Percentiles rank a stretch among this genome's conserved stretches.
phyloP scores from a whole-genome alignment of 1,140 invertebrate species.

The Goniozus legneri region DNA sequence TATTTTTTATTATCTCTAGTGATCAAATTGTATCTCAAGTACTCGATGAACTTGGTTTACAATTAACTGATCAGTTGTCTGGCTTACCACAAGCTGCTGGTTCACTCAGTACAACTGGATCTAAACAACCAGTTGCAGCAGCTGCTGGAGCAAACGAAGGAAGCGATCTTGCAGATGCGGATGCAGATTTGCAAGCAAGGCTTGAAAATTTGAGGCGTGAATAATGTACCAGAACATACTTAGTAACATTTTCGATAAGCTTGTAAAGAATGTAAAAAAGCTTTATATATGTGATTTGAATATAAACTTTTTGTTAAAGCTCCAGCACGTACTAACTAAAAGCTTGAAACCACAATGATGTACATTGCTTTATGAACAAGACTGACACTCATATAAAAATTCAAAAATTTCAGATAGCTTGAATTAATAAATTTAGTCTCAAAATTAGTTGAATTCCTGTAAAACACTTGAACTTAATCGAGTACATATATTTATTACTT shows the following conservation, averaged over 20 bases:
- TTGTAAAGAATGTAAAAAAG: constrained; percentile 14
- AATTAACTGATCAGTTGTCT: constrained; percentile 85
- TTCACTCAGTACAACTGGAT: constrained; percentile 42
- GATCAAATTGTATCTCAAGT: constrained; percentile 91
- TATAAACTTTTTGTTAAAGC: not conserved
- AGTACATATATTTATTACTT: too few relatives aligned
- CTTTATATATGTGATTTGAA: not conserved
- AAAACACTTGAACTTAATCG: too few relatives aligned
- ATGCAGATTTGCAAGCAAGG: constrained; percentile 91
- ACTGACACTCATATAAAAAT: too few relatives aligned
- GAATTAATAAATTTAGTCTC: too few relatives aligned
- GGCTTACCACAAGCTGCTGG: constrained; percentile 71
- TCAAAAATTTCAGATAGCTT: too few relatives aligned
- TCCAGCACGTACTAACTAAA: not conserved
- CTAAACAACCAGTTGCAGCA: constrained; percentile 58
- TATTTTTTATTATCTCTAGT: constrained; percentile 46
- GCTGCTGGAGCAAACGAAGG: constrained; percentile 55
- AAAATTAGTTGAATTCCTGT: too few relatives aligned
- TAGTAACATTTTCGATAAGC: constrained; percentile 1
- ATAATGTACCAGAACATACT: constrained; percentile 61
- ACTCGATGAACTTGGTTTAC: constrained; percentile 93
- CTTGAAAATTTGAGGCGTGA: constrained; percentile 90
- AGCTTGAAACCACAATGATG: too few relatives aligned
- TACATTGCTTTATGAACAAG: too few relatives aligned
- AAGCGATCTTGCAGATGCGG: constrained; percentile 74